Evolutionary conservation across 2,113 vertebrate species (phyloP).

Genomic region (Chaenocephalus aceratus): DNA sequence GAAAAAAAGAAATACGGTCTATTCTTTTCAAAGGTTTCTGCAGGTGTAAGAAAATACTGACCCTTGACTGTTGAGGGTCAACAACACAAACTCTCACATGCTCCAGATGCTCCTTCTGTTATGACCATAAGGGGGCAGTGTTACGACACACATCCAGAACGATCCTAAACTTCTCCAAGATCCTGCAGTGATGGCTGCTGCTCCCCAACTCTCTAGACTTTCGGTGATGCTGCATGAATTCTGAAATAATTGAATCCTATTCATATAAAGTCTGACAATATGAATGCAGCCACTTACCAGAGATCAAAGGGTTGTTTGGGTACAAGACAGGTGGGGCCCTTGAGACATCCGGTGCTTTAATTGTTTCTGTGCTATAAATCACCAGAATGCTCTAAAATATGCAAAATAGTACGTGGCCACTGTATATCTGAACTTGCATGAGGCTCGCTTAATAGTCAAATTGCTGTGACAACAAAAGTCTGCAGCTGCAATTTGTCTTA

Average conservation of each 20-base stretch:
- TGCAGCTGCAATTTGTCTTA: conserved; percentile 52
- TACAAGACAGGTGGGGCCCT: conserved; percentile 78
- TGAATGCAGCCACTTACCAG: conserved; percentile 61
- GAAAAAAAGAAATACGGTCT: conserved; percentile 9
- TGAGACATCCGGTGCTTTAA: conserved; percentile 75
- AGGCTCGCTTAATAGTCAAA: conserved; percentile 39
- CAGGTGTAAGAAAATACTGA: conserved; percentile 31
- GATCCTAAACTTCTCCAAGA: conserved; percentile 31
- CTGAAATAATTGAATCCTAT: conserved; percentile 70
- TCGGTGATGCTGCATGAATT: conserved; percentile 59
- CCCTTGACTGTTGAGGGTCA: conserved; percentile 26
- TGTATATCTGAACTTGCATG: conserved; percentile 40
- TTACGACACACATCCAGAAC: conserved; percentile 49
- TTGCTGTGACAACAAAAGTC: conserved; percentile 23
- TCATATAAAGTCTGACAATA: conserved; percentile 62
- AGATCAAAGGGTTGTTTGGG: conserved; percentile 75
- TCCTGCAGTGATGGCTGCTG: conserved; percentile 46
- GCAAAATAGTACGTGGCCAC: conserved; percentile 50
- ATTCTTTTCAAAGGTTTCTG: conserved; percentile 18
- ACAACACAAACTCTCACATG: background rate
- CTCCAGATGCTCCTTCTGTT: background rate
- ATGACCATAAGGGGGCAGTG: conserved; percentile 74
- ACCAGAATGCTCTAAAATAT: conserved; percentile 70
- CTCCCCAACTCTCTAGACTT: conserved; percentile 31
- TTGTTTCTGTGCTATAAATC: conserved; percentile 76